Percentiles rank a stretch among this genome's conserved stretches.
Conservation (phyloP, 1,140 invertebrate genomes). For the Drosophila ironensis region DNA sequence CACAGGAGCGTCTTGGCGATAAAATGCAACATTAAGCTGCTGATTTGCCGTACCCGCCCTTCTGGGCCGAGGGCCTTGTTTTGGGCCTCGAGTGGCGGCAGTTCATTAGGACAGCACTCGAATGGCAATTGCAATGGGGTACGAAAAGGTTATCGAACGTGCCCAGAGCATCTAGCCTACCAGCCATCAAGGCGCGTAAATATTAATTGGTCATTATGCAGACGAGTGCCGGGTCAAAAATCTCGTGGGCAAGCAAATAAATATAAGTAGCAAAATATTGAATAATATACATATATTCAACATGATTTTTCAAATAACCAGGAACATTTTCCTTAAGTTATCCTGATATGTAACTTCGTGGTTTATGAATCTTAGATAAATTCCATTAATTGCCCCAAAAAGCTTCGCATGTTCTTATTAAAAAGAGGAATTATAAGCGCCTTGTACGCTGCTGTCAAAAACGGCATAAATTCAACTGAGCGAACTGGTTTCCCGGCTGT, state of each 20-base stretch:
- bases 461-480: constrained; percentile 27
- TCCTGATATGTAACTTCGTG: no score
- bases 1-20: constrained; percentile 58
- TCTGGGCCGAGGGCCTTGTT: not conserved
- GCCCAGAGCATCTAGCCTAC: constrained; percentile 1
- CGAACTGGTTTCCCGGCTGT: constrained; percentile 16
- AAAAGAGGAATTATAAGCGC: constrained; percentile 28
- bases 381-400: constrained; percentile 2
- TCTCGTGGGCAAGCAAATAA: no score
- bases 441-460: constrained; percentile 31
- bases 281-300: not conserved
- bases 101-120: constrained; percentile 68
- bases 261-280: no score
- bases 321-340: no score
- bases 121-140: constrained; percentile 21
- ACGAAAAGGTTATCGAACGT: constrained; percentile 28
- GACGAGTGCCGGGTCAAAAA: no score
- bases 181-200: no score
- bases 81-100: constrained; percentile 37
- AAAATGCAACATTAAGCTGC: constrained; percentile 81
- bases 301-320: not conserved
- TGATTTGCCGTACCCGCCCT: constrained; percentile 50
- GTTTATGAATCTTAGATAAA: no score
- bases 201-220: constrained; percentile 34
- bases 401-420: constrained; percentile 18